Percentiles rank a stretch among this genome's conserved stretches.
These are phyloP conservation scores for Lepus europaeus DNA, from an alignment of 2,113 vertebrate species.

Conservation along the genomic window DNA sequence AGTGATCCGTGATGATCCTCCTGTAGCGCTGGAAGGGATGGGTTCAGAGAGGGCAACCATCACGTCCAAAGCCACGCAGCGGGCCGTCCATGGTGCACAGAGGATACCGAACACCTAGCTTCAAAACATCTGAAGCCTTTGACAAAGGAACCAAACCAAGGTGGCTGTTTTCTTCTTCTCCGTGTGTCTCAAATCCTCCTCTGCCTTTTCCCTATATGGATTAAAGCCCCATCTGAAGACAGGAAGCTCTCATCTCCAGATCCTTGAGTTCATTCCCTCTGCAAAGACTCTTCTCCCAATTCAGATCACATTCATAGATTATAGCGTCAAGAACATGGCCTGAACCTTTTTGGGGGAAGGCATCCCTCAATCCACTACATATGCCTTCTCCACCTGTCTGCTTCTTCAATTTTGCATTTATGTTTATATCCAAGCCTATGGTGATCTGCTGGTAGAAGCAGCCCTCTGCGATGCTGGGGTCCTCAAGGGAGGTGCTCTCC, in stretches of 20 bases:
- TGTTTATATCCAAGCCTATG: background rate
- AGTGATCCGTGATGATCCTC: accelerated
- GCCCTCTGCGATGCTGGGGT: background rate
- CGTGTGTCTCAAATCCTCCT: background rate
- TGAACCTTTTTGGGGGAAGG: accelerated
- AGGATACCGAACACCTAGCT: background rate
- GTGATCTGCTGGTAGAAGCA: background rate
- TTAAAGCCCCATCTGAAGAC: background rate
- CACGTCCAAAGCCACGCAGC: background rate
- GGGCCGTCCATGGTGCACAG: accelerated
- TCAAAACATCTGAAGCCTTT: background rate
- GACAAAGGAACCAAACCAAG: background rate
- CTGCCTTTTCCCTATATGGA: background rate
- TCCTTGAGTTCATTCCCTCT: background rate
- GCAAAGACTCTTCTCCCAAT: background rate
- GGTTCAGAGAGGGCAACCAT: background rate
- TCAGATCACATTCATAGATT: background rate
- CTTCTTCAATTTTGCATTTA: slow-evolving; percentile 1
- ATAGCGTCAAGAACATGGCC: background rate
- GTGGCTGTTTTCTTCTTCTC: background rate
- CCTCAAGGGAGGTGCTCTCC: background rate
- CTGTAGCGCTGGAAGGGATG: background rate
- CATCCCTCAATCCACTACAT: background rate
- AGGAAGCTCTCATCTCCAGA: background rate
- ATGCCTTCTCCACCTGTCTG: background rate